Evolutionary conservation across 2,113 vertebrate genomes (phyloP).

Genomic region (Burhinus oedicnemus): DNA sequence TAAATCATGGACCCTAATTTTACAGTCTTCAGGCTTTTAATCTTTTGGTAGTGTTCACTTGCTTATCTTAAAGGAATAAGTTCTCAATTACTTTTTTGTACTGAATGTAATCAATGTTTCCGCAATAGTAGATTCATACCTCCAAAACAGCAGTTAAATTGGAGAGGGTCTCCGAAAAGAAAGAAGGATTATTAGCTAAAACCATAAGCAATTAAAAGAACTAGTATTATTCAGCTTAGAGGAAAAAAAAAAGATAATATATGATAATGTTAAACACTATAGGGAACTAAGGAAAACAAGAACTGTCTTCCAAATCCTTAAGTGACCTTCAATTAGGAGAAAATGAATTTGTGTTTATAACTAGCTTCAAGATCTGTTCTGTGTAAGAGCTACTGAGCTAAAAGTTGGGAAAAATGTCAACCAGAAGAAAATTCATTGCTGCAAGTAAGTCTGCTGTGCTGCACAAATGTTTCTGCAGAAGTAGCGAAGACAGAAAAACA

Average conservation of each 20-base stretch:
- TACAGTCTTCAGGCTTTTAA: constrained; percentile 32
- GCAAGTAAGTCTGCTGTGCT: not conserved
- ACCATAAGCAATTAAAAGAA: not conserved
- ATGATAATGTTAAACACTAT: not conserved
- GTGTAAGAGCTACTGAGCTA: not conserved
- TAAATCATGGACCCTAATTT: constrained; percentile 33
- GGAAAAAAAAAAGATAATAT: not conserved
- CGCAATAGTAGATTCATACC: not conserved
- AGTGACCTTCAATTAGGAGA: not conserved
- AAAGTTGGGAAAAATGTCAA: not conserved
- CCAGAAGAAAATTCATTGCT: not conserved
- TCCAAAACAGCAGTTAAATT: not conserved
- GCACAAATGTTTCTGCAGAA: not conserved
- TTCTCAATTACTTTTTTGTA: constrained; percentile 31
- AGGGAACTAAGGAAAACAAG: not conserved
- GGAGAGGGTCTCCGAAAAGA: not conserved
- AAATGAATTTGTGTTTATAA: not conserved
- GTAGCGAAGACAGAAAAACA: not conserved
- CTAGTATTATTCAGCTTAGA: not conserved
- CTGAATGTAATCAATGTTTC: constrained; percentile 36
- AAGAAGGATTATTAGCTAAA: not conserved
- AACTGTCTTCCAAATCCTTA: not conserved
- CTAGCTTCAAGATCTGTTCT: not conserved
- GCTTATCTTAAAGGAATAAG: constrained; percentile 25
- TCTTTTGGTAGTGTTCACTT: not conserved